Conservation (phyloP, 2,113 vertebrate species). For the Ctenomys sociabilis region DNA sequence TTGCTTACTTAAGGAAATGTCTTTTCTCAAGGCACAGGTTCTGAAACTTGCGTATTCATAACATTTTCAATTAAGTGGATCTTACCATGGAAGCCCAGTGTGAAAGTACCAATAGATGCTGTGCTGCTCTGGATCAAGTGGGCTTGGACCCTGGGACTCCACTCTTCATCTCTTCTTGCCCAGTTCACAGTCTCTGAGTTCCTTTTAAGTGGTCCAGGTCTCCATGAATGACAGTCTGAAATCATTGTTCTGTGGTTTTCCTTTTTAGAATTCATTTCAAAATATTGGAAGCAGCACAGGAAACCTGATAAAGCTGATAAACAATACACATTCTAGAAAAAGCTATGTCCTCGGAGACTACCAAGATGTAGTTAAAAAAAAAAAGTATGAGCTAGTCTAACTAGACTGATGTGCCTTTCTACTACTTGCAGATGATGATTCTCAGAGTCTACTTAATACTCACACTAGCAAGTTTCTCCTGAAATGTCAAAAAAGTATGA, state of each 20-base stretch:
- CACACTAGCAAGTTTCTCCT: background rate
- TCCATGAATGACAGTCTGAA: background rate
- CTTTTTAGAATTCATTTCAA: background rate
- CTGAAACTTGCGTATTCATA: conserved; percentile 27
- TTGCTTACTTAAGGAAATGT: background rate
- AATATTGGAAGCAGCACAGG: background rate
- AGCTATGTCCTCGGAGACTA: background rate
- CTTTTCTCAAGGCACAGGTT: background rate
- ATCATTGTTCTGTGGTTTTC: background rate
- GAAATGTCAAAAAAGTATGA: background rate
- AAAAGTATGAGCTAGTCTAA: background rate
- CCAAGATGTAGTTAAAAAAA: background rate
- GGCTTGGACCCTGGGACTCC: background rate
- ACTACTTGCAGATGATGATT: background rate
- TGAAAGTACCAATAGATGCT: background rate
- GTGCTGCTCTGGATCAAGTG: background rate
- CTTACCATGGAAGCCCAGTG: background rate
- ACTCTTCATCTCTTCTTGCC: background rate
- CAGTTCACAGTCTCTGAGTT: background rate
- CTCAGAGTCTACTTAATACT: background rate
- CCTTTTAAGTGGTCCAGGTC: background rate
- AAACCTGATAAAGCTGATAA: background rate
- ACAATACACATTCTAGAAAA: background rate
- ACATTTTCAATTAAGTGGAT: background rate
- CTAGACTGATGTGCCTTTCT: background rate